Percentiles rank a stretch among this genome's conserved stretches.
phyloP scores from a whole-genome alignment of 1,140 invertebrate genomes.

The Cylas formicarius region DNA sequence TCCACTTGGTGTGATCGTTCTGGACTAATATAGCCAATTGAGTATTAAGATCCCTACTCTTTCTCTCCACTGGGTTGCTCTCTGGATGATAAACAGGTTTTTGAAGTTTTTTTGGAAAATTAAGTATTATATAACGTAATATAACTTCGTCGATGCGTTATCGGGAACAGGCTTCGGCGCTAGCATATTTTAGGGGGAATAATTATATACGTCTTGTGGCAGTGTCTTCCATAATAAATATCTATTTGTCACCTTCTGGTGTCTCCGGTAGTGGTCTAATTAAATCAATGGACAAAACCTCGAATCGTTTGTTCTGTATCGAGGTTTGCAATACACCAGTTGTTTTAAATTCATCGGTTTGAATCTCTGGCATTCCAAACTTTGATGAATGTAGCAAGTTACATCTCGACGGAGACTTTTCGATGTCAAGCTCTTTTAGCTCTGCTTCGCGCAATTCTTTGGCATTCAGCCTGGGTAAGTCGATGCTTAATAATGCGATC shows the following conservation, averaged over 20 bases:
- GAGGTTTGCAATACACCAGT: slow-evolving; percentile 30
- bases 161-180: slow-evolving; percentile 15
- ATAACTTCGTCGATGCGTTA: slow-evolving; percentile 18
- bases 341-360: slow-evolving; percentile 14
- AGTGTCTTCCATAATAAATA: slow-evolving; percentile 21
- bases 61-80: slow-evolving; percentile 39
- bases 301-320: slow-evolving; percentile 20
- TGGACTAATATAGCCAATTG: slow-evolving; percentile 33
- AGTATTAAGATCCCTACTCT: slow-evolving; percentile 38
- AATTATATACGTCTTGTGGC: slow-evolving; percentile 19
- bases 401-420: not conserved
- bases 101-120: slow-evolving; percentile 32
- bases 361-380: slow-evolving; percentile 10
- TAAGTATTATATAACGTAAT: slow-evolving; percentile 22
- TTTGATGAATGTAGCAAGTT: slow-evolving; percentile 8
- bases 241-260: slow-evolving; percentile 5
- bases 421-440: too few relatives aligned
- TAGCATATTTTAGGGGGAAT: slow-evolving; percentile 15
- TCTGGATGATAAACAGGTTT: slow-evolving; percentile 38
- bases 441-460: slow-evolving; percentile 15
- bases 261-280: slow-evolving; percentile 18
- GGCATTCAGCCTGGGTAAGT: slow-evolving; percentile 25
- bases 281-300: slow-evolving; percentile 33
- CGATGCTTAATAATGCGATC: slow-evolving; percentile 22
- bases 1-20: slow-evolving; percentile 36